These are phyloP conservation scores for Paramisgurnus dabryanus DNA, from an alignment of 2,113 vertebrate genomes.

Conservation along the genomic window DNA sequence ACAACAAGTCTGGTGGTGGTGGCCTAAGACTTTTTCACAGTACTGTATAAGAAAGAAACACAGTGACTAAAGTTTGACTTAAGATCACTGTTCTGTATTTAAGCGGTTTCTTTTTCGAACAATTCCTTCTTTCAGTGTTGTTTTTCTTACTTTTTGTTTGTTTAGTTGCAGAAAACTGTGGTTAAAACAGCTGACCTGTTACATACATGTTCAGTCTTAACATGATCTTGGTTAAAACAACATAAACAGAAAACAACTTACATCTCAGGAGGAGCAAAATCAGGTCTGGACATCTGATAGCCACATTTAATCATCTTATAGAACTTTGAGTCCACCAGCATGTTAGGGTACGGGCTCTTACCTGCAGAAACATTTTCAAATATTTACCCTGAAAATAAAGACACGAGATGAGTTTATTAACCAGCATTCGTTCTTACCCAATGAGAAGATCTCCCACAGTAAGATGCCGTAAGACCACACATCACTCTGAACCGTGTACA, in stretches of 20 bases:
- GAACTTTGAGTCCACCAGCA: conserved; percentile 92
- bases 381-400: background rate
- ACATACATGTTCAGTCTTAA: too few species aligned
- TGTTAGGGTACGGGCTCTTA: conserved; percentile 90
- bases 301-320: conserved; percentile 95
- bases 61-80: too few species aligned
- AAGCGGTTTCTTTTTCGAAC: too few species aligned
- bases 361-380: conserved; percentile 70
- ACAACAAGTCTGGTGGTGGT: too few species aligned
- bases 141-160: too few species aligned
- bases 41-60: too few species aligned
- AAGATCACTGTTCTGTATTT: too few species aligned
- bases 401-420: background rate
- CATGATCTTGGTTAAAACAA: too few species aligned
- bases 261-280: conserved; percentile 87
- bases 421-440: conserved; percentile 76
- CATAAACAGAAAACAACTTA: conserved; percentile 65
- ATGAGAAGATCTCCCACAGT: conserved; percentile 97
- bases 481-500: conserved; percentile 96
- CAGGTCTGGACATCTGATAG: conserved; percentile 92
- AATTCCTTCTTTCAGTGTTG: too few species aligned
- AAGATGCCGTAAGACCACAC: conserved; percentile 99
- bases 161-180: too few species aligned
- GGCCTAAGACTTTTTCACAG: too few species aligned
- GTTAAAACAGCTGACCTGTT: too few species aligned